These are phyloP conservation scores for Nylanderia fulva DNA, from an alignment of 1,140 invertebrate species.

Conservation along the genomic window DNA sequence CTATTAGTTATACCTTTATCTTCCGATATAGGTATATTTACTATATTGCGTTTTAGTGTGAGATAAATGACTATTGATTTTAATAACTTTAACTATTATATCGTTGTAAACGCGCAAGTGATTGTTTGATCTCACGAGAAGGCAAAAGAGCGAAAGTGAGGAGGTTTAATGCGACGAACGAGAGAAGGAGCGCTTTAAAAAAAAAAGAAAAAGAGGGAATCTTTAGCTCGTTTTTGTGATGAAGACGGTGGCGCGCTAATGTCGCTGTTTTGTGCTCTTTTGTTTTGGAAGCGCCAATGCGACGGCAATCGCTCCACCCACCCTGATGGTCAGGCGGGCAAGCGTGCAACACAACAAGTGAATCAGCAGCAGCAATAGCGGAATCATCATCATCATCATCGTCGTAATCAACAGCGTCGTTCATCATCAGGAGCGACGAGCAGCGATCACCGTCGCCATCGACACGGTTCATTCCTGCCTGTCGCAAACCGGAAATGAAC, in stretches of 20 bases:
- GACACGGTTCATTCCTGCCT: not conserved
- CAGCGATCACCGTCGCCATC: not conserved
- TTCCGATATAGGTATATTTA: no score
- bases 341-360: slow-evolving; percentile 80
- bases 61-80: not conserved
- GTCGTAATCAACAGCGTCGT: not conserved
- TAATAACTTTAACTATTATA: not conserved
- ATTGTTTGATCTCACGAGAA: not conserved
- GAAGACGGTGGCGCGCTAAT: slow-evolving; percentile 78
- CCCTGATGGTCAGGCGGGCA: slow-evolving; percentile 76
- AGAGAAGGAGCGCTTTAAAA: slow-evolving; percentile 49
- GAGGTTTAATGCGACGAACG: slow-evolving; percentile 56
- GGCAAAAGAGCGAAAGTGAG: slow-evolving; percentile 25
- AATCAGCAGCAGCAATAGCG: slow-evolving; percentile 67
- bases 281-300: slow-evolving; percentile 83
- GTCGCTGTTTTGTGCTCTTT: slow-evolving; percentile 83
- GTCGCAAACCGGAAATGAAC: not conserved
- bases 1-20: not conserved
- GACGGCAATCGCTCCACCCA: slow-evolving; percentile 78
- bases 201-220: not conserved
- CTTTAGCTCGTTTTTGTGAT: slow-evolving; percentile 44
- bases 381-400: slow-evolving; percentile 55
- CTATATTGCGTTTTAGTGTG: slow-evolving; percentile 5
- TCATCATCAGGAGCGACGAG: not conserved
- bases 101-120: not conserved